These are phyloP conservation scores for Hiodon tergisus DNA, from an alignment of 2,113 vertebrate genomes.

Conservation along the genomic window DNA sequence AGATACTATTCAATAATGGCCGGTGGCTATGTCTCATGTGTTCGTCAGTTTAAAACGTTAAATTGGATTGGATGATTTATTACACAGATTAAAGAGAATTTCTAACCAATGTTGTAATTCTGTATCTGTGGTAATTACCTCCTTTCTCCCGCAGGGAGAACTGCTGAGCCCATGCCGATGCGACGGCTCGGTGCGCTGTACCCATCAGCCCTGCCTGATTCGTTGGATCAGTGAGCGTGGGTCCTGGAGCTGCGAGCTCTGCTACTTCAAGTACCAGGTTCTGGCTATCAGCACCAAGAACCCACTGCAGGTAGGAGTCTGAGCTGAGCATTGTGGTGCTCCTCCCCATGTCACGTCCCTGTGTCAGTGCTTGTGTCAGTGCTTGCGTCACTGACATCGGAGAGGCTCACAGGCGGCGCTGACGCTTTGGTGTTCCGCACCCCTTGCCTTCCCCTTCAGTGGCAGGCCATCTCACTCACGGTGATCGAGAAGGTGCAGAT, in stretches of 20 bases:
- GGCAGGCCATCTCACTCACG: constrained; percentile 81
- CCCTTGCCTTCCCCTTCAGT: constrained; percentile 48
- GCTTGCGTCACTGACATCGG: too few relatives aligned
- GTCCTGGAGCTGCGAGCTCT: constrained; percentile 82
- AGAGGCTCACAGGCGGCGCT: too few relatives aligned
- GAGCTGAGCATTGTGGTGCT: background rate
- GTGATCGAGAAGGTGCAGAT: constrained; percentile 86
- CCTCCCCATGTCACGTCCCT: background rate
- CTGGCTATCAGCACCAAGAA: constrained; percentile 81
- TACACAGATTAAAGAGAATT: too few relatives aligned
- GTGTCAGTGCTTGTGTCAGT: background rate
- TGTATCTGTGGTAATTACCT: background rate
- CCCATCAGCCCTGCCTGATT: constrained; percentile 80
- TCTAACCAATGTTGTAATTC: too few relatives aligned
- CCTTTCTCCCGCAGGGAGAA: constrained; percentile 67
- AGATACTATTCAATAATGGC: too few relatives aligned
- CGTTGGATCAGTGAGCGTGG: constrained; percentile 84
- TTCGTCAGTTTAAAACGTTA: too few relatives aligned
- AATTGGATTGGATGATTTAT: background rate
- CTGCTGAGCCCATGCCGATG: constrained; percentile 78
- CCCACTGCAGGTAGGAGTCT: constrained; percentile 69
- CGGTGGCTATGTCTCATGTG: too few relatives aligned
- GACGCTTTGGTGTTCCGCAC: background rate
- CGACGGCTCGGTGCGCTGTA: constrained; percentile 74
- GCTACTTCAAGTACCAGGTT: constrained; percentile 81